Base-by-base conservation (phyloP, 2,113 vertebrate species). In the Recurvirostra avosetta region DNA sequence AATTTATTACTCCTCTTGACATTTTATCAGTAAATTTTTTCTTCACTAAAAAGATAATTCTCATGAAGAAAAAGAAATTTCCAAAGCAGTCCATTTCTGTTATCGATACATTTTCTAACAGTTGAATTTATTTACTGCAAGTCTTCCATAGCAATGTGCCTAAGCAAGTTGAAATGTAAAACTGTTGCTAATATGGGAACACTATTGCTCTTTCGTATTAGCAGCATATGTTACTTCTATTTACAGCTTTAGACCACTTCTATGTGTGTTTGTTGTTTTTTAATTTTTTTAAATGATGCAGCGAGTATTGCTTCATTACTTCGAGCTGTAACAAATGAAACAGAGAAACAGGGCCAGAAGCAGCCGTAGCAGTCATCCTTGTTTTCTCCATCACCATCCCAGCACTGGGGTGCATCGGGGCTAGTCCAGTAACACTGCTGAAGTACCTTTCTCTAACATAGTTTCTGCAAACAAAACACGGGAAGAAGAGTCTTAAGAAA, bases 361-460 rank as follows among this genome's bases (percentile, higher is more conserved):
- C 23, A 81, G 36, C 34, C 1, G 1, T 16, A 30, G 38, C 20
- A 25, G 20, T 10, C 11, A 12, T 4, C 7, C 22, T 23, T 36
- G 30, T 70, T 56, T n/a, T n/a, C 14, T 59, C 47, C 25, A 30
- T 30, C 52, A 7, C 20, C 9, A 18, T 23, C 41, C 50, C 72
- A 55, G 76, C 16, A 66, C 8, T 18, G 36, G 29, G 41, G 22
- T 77, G 23, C 13, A 20, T 2, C 0, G 0, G 1, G 40, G 20
- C 1, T 9, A 9, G 40, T 30, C 47, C 38, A 9, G 32, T 41
- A 41, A 36, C 22, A 12, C 41, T 32, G 43, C 29, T 47, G 11
- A 77, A 78, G 17, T 45, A 25, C 20, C 45, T 50, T 74, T 50
- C 55, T 86, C 20, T 82, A 18, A 45, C 5, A 3, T 20, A 21